Percentiles rank a stretch among this genome's conserved stretches.
Evolutionary conservation across 2,888 invertebrate species (phyloP).

Genomic region (Callyntrura guangdongensis): DNA sequence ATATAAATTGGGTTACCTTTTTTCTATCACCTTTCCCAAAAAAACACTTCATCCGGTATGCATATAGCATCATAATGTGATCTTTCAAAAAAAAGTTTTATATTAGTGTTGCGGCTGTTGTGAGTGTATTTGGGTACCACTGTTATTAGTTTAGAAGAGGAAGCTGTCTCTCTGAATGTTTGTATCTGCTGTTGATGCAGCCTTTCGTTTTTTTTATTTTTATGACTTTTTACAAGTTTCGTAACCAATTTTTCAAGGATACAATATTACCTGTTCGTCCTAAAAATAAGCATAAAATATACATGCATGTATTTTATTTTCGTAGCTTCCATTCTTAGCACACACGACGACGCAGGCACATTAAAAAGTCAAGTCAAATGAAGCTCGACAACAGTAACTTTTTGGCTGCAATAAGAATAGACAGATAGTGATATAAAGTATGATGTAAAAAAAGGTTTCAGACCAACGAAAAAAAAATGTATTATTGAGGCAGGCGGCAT

Average conservation of each 20-base stretch:
- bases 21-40: slow-evolving; percentile 56
- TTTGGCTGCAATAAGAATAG: slow-evolving; percentile 52
- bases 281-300: slow-evolving; percentile 54
- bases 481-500: slow-evolving; percentile 58
- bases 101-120: slow-evolving; percentile 13
- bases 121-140: neutral
- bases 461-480: slow-evolving; percentile 50
- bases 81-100: slow-evolving; percentile 40
- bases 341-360: slow-evolving; percentile 29
- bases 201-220: slow-evolving; percentile 64
- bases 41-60: slow-evolving; percentile 73
- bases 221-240: slow-evolving; percentile 77
- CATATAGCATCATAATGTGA: slow-evolving; percentile 57
- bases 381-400: slow-evolving; percentile 65
- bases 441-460: slow-evolving; percentile 56
- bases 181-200: neutral
- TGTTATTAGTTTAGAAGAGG: slow-evolving; percentile 71
- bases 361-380: slow-evolving; percentile 71
- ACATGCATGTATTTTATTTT: slow-evolving; percentile 13
- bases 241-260: slow-evolving; percentile 72
- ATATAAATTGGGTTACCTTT: slow-evolving; percentile 75
- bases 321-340: slow-evolving; percentile 49
- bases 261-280: slow-evolving; percentile 60
- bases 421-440: slow-evolving; percentile 52
- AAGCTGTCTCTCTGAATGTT: neutral